Evolutionary conservation across 1,140 invertebrate species (phyloP), one percentile per base, ranked within the genome.

Genomic region (Brachionus manjavacas): DNA sequence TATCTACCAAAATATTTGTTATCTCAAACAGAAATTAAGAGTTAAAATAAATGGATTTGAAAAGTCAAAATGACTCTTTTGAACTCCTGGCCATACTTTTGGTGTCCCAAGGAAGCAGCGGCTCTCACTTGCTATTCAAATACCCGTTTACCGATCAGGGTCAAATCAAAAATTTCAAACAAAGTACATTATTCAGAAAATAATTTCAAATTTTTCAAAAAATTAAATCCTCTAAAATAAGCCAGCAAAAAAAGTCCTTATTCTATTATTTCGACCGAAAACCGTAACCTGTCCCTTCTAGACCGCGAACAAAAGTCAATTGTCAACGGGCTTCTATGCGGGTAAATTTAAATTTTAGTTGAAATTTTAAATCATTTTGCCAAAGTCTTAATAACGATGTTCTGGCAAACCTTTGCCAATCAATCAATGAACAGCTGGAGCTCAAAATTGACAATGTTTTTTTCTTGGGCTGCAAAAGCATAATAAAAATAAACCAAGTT

Each of bases 381-480:
- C 43, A 16, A 46, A 80, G 78, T 4, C 28, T 81, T 12, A 60
- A 60, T 28, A 81, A 64, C 16, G 52, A 68, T 23, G 64, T 81
- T 6, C 23, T 81, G 14, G 79, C 79, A n/a, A 60, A 28, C 31
- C n/a, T 64, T 25, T 81, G 79, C 23, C 31, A 43, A 23, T 60
- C 79, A 6, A 64, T 41, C 28, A 81, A 64, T n/a, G 79, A 81
- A 64, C 35, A 60, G 4, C 41, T 81, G n/a, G 79, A 81, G 20
- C 79, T 81, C 12, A 81, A 81, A 68, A 60, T 81, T 41, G 79
- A 81, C 79, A 81, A 81, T 23, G 79, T 64, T 1, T 64, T 81
- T 64, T 81, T 81, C 43, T 28, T 81, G 4, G 79, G 52, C 12
- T 64, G 35, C 41, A 14, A 68, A 41, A 81, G 52, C 39, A 81